Evolutionary conservation across 2,113 vertebrate genomes (phyloP), one percentile per base, ranked within the genome.

Genomic region (Neolamprologus sp.): DNA sequence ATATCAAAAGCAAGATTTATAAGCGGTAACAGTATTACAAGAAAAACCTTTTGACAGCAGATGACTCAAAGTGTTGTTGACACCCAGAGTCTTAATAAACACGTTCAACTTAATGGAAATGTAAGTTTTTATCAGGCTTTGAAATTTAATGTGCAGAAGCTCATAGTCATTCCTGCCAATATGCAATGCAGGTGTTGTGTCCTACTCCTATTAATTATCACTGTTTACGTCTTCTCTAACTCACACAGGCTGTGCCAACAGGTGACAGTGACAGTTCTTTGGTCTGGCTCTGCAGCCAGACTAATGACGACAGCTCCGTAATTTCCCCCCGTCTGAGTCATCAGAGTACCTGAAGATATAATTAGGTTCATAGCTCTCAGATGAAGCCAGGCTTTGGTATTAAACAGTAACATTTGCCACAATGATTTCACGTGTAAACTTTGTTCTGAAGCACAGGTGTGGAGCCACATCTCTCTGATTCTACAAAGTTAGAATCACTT

Each of bases 271-370:
- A 86, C 83, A 88, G 35, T 28, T 65, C 58, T 63, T 63, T 63
- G 63, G 81, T 75, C 7, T 47, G 82, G 84, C 47, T 57, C 54
- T 81, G 11, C 16, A 84, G 73, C 51, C 5, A 3, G 63, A 93
- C 88, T 88, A 78, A 94, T 91, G 81, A 84, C 57, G 71, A 91
- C 93, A 92, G 89, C 89, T 90, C 91, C 51, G 16, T 95, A 82
- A 87, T 91, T 89, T 10, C 81, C 89, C 87, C 88, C 90, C 86
- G 63, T 89, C 92, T 91, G 90, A 87, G 88, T 89, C 91, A 90
- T 94, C 79, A 83, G 47, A 81, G 73, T 42, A 84, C 47, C 54
- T 92, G 85, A 92, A 88, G 94, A 89, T 91, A 93, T 95, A 91
- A 95, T 96, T 91, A 95, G 37, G 71, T 80, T 49, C 19, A 80